These are phyloP conservation scores for Hydrochoerus hydrochaeris DNA, from an alignment of 2,113 vertebrate species.

Conservation along the genomic window DNA sequence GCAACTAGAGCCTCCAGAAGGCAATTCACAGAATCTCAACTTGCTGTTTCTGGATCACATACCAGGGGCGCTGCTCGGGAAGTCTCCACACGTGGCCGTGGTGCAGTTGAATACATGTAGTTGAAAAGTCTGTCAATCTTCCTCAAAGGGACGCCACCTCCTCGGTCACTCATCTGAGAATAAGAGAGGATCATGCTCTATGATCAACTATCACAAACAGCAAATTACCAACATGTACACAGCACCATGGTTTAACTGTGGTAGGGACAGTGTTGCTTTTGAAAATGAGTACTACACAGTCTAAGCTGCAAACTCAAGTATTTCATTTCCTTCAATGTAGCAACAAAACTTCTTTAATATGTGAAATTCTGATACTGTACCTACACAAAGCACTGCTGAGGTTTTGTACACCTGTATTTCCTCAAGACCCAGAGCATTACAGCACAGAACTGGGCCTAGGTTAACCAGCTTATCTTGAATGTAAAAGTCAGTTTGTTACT, in stretches of 20 bases:
- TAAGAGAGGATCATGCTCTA: slow-evolving; percentile 31
- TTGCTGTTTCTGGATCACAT: slow-evolving; percentile 66
- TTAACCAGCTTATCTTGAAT: background rate
- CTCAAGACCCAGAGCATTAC: background rate
- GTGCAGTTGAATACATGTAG: slow-evolving; percentile 98
- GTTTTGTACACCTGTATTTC: background rate
- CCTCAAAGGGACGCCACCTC: slow-evolving; percentile 96
- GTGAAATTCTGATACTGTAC: background rate
- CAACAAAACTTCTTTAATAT: background rate
- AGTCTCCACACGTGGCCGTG: slow-evolving; percentile 91
- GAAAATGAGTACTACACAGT: background rate
- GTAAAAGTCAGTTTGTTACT: slow-evolving; percentile 29
- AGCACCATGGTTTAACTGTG: background rate
- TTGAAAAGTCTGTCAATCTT: slow-evolving; percentile 98
- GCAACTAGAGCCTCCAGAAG: background rate
- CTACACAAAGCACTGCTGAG: background rate
- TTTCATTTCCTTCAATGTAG: background rate
- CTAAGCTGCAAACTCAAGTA: background rate
- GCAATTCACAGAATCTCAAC: background rate
- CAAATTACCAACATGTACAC: background rate
- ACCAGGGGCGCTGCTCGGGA: slow-evolving; percentile 95
- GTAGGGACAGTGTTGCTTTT: background rate
- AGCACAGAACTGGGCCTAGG: background rate
- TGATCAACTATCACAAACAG: background rate
- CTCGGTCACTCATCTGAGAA: slow-evolving; percentile 94